Evolutionary conservation across 1,140 invertebrate species (phyloP).

Genomic region (Drosophila lacteicornis): DNA sequence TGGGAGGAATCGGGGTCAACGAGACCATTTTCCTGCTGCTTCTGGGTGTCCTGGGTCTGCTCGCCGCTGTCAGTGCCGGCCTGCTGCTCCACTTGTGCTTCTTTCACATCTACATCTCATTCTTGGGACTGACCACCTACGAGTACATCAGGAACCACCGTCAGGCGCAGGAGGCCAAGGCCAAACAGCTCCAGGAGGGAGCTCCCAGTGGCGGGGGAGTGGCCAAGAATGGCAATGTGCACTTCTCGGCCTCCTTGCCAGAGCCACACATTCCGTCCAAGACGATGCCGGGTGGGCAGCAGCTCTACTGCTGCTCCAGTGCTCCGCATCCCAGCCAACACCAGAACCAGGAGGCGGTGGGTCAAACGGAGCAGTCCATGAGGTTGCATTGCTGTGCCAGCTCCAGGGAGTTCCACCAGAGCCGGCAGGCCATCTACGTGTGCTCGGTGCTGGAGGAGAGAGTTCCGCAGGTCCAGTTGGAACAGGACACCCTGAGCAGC

Average conservation of each 20-base stretch:
- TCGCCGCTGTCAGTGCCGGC: constrained; percentile 91
- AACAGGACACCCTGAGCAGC: constrained; percentile 47
- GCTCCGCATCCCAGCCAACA: constrained; percentile 69
- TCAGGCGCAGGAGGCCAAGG: constrained; percentile 78
- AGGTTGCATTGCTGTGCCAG: constrained; percentile 78
- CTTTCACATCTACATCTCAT: constrained; percentile 95
- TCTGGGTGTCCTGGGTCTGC: constrained; percentile 88
- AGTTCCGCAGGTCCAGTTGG: constrained; percentile 26
- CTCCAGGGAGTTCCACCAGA: constrained; percentile 76
- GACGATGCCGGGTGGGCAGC: constrained; percentile 31
- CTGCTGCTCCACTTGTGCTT: constrained; percentile 94
- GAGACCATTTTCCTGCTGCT: constrained; percentile 88
- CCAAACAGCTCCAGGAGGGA: constrained; percentile 60
- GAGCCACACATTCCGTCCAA: constrained; percentile 74
- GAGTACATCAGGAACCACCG: constrained; percentile 92
- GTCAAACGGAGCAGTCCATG: constrained; percentile 34
- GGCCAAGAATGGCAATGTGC: constrained; percentile 46
- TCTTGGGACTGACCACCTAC: constrained; percentile 94
- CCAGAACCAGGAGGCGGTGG: constrained; percentile 24
- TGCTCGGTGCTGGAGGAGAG: constrained; percentile 79
- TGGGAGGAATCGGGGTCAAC: constrained; percentile 77
- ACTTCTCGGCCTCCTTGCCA: constrained; percentile 48
- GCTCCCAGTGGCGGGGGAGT: constrained; percentile 3
- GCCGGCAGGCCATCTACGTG: constrained; percentile 73
- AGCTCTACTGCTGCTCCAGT: constrained; percentile 79